A percentile compares a stretch with the other conserved stretches of the same genome.
These are phyloP conservation scores for Lasius platythorax DNA, from an alignment of 2,888 invertebrate genomes.

Conservation along the genomic window DNA sequence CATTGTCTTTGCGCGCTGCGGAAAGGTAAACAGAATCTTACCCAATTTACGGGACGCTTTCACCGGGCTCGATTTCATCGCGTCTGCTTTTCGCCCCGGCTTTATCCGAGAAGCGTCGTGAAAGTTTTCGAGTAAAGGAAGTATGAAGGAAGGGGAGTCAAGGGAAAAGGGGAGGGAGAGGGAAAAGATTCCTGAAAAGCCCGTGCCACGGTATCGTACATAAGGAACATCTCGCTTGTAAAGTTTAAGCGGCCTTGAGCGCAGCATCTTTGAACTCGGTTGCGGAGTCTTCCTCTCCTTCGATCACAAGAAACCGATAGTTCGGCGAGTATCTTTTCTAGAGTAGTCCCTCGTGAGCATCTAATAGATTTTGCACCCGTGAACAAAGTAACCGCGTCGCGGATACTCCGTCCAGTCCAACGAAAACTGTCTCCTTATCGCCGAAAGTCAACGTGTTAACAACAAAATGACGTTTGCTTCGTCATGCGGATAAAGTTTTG, in stretches of 20 bases:
- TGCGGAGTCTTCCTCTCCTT: conserved; percentile 21
- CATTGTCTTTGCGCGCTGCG: conserved; percentile 42
- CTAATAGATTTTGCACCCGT: conserved; percentile 50
- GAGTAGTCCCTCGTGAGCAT: background rate
- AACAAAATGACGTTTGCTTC: conserved; percentile 1
- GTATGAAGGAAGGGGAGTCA: conserved; percentile 1
- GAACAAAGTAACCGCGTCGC: conserved; percentile 27
- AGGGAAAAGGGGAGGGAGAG: background rate
- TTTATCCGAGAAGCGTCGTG: conserved; percentile 39
- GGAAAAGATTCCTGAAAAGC: conserved; percentile 43
- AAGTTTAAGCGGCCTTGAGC: conserved; percentile 58
- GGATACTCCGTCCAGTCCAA: background rate
- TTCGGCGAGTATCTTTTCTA: conserved; percentile 32
- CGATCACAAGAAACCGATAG: conserved; percentile 41
- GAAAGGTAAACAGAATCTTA: conserved; percentile 54
- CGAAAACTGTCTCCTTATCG: conserved; percentile 26
- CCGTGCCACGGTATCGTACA: conserved; percentile 29
- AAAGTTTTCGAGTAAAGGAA: conserved; percentile 47
- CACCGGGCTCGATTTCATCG: conserved; percentile 47
- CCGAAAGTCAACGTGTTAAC: background rate
- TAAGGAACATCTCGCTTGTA: conserved; percentile 48
- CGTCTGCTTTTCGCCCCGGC: conserved; percentile 34
- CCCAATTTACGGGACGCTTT: conserved; percentile 49
- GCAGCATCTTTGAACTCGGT: conserved; percentile 49
- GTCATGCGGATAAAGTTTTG: background rate